Evolutionary conservation across 2,113 vertebrate genomes (phyloP), one percentile per base, ranked within the genome.

Genomic region (Aplodontia rufa): DNA sequence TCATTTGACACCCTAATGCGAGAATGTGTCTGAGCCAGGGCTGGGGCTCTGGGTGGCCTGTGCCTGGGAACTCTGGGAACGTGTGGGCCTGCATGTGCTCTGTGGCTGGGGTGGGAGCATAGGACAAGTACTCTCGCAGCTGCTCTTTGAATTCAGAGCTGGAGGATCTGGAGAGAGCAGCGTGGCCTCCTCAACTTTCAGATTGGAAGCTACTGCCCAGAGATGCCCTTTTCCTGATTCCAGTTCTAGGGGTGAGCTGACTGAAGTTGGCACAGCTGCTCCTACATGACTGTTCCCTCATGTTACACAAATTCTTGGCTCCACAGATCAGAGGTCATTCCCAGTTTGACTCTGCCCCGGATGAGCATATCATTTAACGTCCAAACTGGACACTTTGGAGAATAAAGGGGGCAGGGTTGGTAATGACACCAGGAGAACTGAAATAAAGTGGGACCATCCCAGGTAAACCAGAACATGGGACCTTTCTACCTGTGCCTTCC

Each of bases 61-160:
- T 72, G n/a, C 81, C 66, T 16, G 37, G 40, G 37, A 62, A 68
- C 66, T 8, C 66, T 10, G 93, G 90, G 92, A 68, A 96, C 82
- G 74, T 96, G 94, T 91, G 55, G 66, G n/a, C n/a, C 90, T 89
- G 86, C 91, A 89, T 80, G 95, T 26, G 10, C 51, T 94, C 64
- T 10, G 12, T 35, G 40, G 40, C 62, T 24, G 45, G 81, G 16
- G 5, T 68, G 66, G 90, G 12, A 37, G 76, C 5, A 8, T 0
- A 55, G 76, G 58, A 40, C 60, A 47, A 12, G 42, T 35, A 5
- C 49, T 51, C 74, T 80, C 5, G 62, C 83, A 92, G 82, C 93
- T 97, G 93, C 72, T 91, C 58, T 66, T n/a, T 86, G 91, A 92
- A 26, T 79, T 87, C 14, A 66, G 81, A 93, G 51, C 84, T 79